Percentiles rank a stretch among this genome's conserved stretches.
Evolutionary conservation across 2,888 invertebrate species (phyloP).

Genomic region (Chaitophorus viminalis): DNA sequence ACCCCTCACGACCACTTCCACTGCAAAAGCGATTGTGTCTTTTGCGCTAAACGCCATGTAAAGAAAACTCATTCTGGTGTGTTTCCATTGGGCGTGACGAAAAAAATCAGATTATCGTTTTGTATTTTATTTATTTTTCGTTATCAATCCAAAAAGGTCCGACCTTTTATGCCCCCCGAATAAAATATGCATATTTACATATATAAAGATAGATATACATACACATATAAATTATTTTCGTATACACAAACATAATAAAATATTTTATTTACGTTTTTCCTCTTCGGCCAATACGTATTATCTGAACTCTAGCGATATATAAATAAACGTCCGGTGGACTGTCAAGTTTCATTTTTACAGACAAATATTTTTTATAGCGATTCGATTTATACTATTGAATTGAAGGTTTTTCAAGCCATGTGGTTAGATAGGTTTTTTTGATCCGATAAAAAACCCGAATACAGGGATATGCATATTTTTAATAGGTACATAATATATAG

Average conservation of each 20-base stretch:
- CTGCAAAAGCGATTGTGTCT: background rate
- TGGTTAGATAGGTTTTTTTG: background rate
- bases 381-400: background rate
- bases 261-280: background rate
- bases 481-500: too few relatives aligned
- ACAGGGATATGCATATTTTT: background rate
- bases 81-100: background rate
- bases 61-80: background rate
- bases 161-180: background rate
- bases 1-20: background rate
- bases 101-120: background rate
- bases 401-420: background rate
- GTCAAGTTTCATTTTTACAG: background rate
- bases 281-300: background rate
- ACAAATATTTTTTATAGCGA: background rate
- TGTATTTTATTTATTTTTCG: background rate
- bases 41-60: background rate
- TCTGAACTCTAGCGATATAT: background rate
- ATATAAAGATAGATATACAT: too few relatives aligned
- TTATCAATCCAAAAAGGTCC: background rate
- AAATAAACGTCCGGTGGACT: background rate
- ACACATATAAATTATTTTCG: background rate
- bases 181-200: background rate
- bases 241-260: background rate
- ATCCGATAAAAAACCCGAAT: background rate